A percentile compares a stretch with the other conserved stretches of the same genome.
These are phyloP conservation scores for Cybosia mesomella DNA, from an alignment of 2,888 invertebrate genomes.

Conservation along the genomic window DNA sequence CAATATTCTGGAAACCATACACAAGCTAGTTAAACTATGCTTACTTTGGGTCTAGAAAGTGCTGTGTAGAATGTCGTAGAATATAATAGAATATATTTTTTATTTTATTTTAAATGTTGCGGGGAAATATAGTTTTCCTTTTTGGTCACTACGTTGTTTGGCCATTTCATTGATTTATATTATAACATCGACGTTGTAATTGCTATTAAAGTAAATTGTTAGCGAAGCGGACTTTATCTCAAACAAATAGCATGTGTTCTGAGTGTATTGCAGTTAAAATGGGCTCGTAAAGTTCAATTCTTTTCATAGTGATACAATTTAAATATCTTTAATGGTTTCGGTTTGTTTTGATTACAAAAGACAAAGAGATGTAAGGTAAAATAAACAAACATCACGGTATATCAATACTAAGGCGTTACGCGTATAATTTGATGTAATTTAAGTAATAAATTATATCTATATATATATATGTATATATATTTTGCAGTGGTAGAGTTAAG, in stretches of 20 bases:
- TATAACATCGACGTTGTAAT: slow-evolving; percentile 13
- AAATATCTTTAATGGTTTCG: not conserved
- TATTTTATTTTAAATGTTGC: no score
- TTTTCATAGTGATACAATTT: not conserved
- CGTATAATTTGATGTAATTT: no score
- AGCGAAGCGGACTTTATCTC: slow-evolving; percentile 12
- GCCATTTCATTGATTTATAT: slow-evolving; percentile 19
- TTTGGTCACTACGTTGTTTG: slow-evolving; percentile 3
- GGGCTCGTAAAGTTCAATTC: not conserved
- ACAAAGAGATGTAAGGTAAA: no score
- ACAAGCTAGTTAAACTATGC: no score
- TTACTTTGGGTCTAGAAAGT: no score
- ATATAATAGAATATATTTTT: no score
- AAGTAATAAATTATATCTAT: no score
- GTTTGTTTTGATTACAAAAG: not conserved
- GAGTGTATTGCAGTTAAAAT: not conserved
- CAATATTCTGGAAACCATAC: no score
- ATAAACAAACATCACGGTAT: no score
- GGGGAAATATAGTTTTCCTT: not conserved
- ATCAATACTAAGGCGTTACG: not conserved
- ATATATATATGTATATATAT: no score
- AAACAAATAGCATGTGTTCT: slow-evolving; percentile 14
- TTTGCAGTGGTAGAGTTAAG: no score
- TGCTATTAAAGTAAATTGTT: slow-evolving; percentile 20
- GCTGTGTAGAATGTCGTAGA: no score